Evolutionary conservation across 53 echinoderm and acorn worm species (phyloP), one percentile per base, ranked within the genome.

Genomic region (Luidia sarsii): DNA sequence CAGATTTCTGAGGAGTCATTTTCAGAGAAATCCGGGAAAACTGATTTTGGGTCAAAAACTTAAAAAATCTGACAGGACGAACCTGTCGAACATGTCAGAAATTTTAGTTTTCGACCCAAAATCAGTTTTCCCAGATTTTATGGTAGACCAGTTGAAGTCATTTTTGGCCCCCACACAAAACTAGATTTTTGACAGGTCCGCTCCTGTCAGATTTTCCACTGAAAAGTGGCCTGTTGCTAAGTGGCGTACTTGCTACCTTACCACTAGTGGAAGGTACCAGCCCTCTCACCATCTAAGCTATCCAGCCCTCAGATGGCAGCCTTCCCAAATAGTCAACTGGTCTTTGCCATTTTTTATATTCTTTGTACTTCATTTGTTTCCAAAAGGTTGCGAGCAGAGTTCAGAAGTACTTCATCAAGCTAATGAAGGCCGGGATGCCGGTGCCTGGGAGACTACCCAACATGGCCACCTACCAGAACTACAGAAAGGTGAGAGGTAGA

Each of bases 321-420:
- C n/a, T n/a, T n/a, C n/a, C n/a, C n/a, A n/a, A n/a, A n/a, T n/a
- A n/a, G n/a, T n/a, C n/a, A n/a, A n/a, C n/a, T n/a, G n/a, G n/a
- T n/a, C n/a, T n/a, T n/a, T n/a, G n/a, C n/a, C n/a, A n/a, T 54
- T 19, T 6, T 5, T 54, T 13, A 54, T 54, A 15, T 54, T 18
- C 4, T 15, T 16, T 24, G 28, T 24, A 3, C 28, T 27, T 7
- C 28, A 24, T 60, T 60, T 4, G 20, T 64, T 50, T 54, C 5
- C 71, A n/a, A n/a, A n/a, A 95, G 95, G 99, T 99, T 89, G 97
- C 99, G 2, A 99, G 99, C 53, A 80, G 99, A 64, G 99, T 99
- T 10, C 99, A 99, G 75, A 99, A 99, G 70, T 99, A 91, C 64
- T 99, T 99, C 68, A 99, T 94, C 64, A 99, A 99, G 72, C 60